Conservation (phyloP, 2,888 invertebrate species). For the Sthenelais limicola region DNA sequence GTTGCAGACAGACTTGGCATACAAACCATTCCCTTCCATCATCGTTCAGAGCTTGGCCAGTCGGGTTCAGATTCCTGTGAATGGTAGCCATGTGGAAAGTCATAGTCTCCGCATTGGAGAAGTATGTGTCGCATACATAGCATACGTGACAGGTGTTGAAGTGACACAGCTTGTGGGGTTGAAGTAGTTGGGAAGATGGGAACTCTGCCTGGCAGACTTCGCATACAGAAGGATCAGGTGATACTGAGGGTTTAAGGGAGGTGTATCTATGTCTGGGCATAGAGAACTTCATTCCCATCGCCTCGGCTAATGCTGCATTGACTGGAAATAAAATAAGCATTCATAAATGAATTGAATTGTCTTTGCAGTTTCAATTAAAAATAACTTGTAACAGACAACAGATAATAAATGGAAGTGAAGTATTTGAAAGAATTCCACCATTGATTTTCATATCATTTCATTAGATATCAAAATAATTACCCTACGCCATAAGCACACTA, state of each 20-base stretch:
- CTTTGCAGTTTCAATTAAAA: too few relatives aligned
- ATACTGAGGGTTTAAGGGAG: neutral
- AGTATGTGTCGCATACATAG: conserved; percentile 55
- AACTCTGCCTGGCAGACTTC: conserved; percentile 56
- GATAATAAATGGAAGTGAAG: too few relatives aligned
- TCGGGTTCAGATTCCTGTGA: conserved; percentile 47
- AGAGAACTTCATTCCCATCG: conserved; percentile 29
- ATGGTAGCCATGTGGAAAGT: conserved; percentile 52
- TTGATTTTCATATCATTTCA: too few relatives aligned
- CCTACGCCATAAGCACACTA: too few relatives aligned
- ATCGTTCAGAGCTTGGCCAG: conserved; percentile 17
- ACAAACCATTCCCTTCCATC: conserved; percentile 44
- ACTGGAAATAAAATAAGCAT: conserved; percentile 12
- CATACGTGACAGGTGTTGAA: conserved; percentile 56
- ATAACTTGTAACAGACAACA: too few relatives aligned
- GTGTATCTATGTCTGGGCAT: conserved; percentile 27
- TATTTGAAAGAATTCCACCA: too few relatives aligned
- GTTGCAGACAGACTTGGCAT: conserved; percentile 54
- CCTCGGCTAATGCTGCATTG: conserved; percentile 24
- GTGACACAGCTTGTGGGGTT: conserved; percentile 55
- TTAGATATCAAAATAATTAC: too few relatives aligned
- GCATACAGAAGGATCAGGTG: conserved; percentile 41
- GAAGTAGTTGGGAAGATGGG: conserved; percentile 45
- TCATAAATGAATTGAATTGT: too few relatives aligned
- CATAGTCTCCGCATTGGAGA: conserved; percentile 48